These are phyloP conservation scores for Hippocampus guttulatus DNA, from an alignment of 2,113 vertebrate genomes.

Conservation along the genomic window DNA sequence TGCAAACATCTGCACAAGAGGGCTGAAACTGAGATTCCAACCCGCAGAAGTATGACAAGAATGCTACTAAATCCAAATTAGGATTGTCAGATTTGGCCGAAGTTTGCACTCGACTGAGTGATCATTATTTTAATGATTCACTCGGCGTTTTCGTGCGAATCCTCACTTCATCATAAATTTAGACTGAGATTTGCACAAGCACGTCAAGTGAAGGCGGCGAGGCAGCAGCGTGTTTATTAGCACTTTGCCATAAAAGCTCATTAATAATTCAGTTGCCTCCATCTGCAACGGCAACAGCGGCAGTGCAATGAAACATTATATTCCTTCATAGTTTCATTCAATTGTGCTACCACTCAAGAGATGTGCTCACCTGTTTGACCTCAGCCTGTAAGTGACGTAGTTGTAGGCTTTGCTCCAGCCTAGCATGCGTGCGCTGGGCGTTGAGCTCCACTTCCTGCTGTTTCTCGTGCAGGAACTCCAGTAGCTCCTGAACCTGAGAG, in stretches of 20 bases:
- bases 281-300: constrained; percentile 39
- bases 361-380: constrained; percentile 85
- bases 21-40: not conserved
- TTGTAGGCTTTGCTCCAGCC: constrained; percentile 90
- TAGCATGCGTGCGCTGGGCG: constrained; percentile 89
- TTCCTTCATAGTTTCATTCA: not conserved
- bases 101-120: not conserved
- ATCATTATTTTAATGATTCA: not conserved
- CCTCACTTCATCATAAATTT: not conserved
- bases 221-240: constrained; percentile 25
- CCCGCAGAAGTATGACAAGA: not conserved
- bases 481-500: constrained; percentile 93
- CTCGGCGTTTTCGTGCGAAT: not conserved
- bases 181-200: not conserved
- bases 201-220: not conserved
- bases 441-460: constrained; percentile 92
- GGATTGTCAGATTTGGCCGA: not conserved
- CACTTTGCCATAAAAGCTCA: constrained; percentile 32
- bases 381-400: constrained; percentile 94
- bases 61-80: not conserved
- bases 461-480: constrained; percentile 97
- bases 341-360: not conserved
- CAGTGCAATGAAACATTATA: not conserved
- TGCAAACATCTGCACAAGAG: not conserved
- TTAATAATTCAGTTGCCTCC: constrained; percentile 53